Percentiles rank a stretch among this genome's conserved stretches.
Evolutionary conservation across 2,797 vertebrate genomes (phyloP).

Genomic region (Gobio occitaniae): DNA sequence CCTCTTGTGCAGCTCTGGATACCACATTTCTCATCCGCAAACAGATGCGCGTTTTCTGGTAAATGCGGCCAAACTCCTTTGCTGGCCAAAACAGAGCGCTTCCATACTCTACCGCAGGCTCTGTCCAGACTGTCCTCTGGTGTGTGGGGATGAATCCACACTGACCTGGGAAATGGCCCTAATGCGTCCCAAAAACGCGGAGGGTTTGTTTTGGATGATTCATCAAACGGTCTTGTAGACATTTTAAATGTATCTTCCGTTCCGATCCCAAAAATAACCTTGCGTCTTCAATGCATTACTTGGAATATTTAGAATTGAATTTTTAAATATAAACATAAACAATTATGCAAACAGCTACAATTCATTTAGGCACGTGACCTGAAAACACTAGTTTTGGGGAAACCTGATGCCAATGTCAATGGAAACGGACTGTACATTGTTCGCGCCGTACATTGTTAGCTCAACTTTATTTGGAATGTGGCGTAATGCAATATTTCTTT

Average conservation of each 20-base stretch:
- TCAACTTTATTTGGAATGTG: not conserved
- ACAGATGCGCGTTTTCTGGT: not conserved
- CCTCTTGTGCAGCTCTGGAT: not conserved
- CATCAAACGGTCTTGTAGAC: not conserved
- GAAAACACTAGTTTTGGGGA: not conserved
- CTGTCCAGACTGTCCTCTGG: conserved; percentile 78
- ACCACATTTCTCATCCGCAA: not conserved
- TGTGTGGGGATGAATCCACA: conserved; percentile 80
- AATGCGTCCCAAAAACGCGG: conserved; percentile 62
- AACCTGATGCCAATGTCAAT: not conserved
- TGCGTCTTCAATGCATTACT: not conserved
- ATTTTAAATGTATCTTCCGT: not conserved
- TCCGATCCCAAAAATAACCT: not conserved
- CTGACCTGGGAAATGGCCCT: conserved; percentile 80
- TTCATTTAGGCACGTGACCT: not conserved
- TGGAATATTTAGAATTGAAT: not conserved
- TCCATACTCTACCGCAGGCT: conserved; percentile 80
- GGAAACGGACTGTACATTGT: not conserved
- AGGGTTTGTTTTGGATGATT: not conserved
- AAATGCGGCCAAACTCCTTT: conserved; percentile 26
- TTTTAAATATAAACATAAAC: conserved; percentile 45
- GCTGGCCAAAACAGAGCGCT: conserved; percentile 65
- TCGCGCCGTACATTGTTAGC: not conserved
- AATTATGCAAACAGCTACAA: not conserved
- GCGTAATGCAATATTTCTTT: not conserved